These are phyloP conservation scores for Ianthella basta DNA, from an alignment of 37 sponge, comb jelly and placozoan species.

Conservation along the genomic window DNA sequence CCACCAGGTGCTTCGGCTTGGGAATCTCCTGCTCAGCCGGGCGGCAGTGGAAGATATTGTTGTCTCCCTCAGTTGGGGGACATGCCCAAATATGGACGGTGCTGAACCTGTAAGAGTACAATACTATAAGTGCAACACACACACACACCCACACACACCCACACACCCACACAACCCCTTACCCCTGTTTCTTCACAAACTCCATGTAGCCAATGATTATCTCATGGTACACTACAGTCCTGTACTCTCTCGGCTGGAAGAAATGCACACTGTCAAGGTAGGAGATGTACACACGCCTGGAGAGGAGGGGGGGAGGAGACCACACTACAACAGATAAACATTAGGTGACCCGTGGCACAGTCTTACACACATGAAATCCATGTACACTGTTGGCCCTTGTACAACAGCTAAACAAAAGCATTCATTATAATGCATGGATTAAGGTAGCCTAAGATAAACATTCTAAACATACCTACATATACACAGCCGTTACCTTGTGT, in stretches of 20 bases:
- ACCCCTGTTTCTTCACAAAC: conserved; percentile 90
- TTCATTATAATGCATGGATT: too few relatives aligned
- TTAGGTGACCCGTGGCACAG: too few relatives aligned
- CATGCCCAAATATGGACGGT: conserved; percentile 99
- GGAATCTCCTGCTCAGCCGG: conserved; percentile 98
- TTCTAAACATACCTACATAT: too few relatives aligned
- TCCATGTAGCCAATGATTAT: conserved; percentile 97
- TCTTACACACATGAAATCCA: too few relatives aligned
- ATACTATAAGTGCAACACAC: background rate
- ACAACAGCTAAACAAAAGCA: too few relatives aligned
- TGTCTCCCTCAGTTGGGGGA: conserved; percentile 99
- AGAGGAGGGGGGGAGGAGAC: too few relatives aligned
- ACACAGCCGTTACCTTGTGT: conserved; percentile 67
- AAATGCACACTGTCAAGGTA: conserved; percentile 99
- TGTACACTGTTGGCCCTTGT: too few relatives aligned
- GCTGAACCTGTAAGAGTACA: conserved; percentile 42
- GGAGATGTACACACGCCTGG: conserved; percentile 96
- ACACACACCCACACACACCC: conserved; percentile 10
- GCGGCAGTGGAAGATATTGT: conserved; percentile 99
- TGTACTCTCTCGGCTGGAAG: conserved; percentile 85
- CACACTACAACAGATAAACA: too few relatives aligned
- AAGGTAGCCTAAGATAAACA: too few relatives aligned
- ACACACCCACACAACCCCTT: conserved; percentile 19
- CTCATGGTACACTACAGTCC: conserved; percentile 96
- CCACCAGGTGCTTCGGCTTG: conserved; percentile 93